Conservation (phyloP, 2,888 invertebrate genomes). For the Stenchaetothrips biformis region DNA sequence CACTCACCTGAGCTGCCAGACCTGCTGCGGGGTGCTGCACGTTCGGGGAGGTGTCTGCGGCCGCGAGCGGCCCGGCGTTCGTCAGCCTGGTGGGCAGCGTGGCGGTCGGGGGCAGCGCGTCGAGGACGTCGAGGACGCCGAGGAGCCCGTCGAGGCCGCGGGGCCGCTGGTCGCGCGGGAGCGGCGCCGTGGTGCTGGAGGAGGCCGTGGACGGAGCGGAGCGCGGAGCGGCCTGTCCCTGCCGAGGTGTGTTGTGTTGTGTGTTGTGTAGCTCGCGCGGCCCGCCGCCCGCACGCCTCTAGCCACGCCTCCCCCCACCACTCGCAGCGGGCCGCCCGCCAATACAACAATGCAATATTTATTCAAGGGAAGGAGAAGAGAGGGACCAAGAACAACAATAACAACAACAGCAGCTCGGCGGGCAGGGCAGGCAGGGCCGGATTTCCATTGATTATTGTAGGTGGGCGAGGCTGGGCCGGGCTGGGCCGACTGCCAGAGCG, state of each 20-base stretch:
- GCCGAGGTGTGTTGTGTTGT: constrained; percentile 16
- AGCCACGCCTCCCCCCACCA: neutral
- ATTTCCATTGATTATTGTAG: constrained; percentile 21
- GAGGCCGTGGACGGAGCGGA: no score
- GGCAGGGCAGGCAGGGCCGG: neutral
- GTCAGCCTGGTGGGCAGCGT: neutral
- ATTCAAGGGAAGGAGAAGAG: constrained; percentile 24
- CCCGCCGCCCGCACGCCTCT: neutral
- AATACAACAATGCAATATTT: constrained; percentile 25
- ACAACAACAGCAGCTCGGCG: constrained; percentile 4
- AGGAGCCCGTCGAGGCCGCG: neutral
- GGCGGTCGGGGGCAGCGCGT: neutral
- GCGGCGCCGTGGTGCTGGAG: neutral
- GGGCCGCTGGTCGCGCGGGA: neutral
- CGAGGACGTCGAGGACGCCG: neutral
- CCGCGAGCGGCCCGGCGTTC: neutral
- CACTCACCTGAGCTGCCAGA: constrained; percentile 19
- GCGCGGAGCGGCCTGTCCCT: neutral
- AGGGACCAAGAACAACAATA: constrained; percentile 24
- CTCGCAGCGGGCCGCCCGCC: neutral
- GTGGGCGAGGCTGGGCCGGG: neutral
- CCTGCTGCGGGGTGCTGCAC: constrained; percentile 23
- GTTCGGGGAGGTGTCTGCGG: constrained; percentile 13
- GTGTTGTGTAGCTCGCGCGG: neutral
- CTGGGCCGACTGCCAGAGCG: neutral